phyloP scores from a whole-genome alignment of 1,140 invertebrate species.

The Nasonia longicornis region DNA sequence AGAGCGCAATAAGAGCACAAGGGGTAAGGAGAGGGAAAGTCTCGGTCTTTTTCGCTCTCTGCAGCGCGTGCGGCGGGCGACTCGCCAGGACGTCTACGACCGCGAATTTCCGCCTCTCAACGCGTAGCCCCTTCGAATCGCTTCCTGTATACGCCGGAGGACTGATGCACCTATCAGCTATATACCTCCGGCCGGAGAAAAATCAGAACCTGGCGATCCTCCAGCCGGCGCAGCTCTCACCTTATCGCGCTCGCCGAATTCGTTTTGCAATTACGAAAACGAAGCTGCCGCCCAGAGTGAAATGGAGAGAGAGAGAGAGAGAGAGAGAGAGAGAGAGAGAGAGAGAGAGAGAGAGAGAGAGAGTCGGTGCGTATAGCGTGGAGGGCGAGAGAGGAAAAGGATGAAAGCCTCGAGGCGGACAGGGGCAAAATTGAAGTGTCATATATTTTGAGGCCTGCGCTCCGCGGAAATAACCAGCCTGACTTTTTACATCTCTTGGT shows the following conservation, averaged over 20 bases:
- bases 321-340: not conserved
- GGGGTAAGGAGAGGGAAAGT: not conserved
- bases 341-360: no score
- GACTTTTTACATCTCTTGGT: not conserved
- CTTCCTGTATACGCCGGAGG: slow-evolving; percentile 44
- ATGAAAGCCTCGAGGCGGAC: not conserved
- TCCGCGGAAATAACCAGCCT: not conserved
- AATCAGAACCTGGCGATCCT: slow-evolving; percentile 54
- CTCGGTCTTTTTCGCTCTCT: not conserved
- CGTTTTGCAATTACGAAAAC: slow-evolving; percentile 51
- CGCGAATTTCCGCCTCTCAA: slow-evolving; percentile 54
- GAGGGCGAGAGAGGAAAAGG: not conserved
- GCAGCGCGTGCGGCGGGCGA: slow-evolving; percentile 45
- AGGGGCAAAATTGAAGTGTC: slow-evolving; percentile 34
- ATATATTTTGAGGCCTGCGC: slow-evolving; percentile 12
- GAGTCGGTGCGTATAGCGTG: not conserved
- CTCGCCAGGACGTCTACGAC: slow-evolving; percentile 51
- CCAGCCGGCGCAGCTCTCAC: slow-evolving; percentile 47
- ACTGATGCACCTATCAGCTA: not conserved
- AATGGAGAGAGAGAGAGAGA: not conserved
- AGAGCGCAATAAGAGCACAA: slow-evolving; percentile 1
- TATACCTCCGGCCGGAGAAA: slow-evolving; percentile 37
- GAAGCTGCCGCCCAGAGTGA: slow-evolving; percentile 34
- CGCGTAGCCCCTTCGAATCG: slow-evolving; percentile 54
- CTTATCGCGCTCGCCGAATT: slow-evolving; percentile 49